Base-by-base conservation (phyloP, 23 tunicate species). In the Trididemnum nubilum region DNA sequence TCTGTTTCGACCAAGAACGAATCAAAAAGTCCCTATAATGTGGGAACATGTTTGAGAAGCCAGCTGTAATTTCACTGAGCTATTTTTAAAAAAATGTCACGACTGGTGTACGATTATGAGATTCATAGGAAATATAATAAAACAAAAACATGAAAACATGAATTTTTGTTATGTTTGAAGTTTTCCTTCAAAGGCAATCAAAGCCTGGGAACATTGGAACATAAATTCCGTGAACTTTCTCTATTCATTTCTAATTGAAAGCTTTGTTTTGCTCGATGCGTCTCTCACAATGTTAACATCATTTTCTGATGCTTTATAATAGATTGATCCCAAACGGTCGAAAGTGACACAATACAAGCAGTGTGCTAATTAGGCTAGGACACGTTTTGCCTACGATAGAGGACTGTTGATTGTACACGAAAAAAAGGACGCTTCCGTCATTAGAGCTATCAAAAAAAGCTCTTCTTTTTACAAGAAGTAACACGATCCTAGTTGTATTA, bases 221-320 rank as follows among this genome's bases (percentile, higher is more conserved):
- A 44, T 44, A 44, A 44, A 9, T 7, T 44, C 54, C 9, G 15
- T 15, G 54, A 44, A 15, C 15, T 7, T 7, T 7, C 15, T 15
- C 15, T 15, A 7, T 44, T 15, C 15, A 44, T 44, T 9, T 44
- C 54, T 15, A 44, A 15, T 44, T 44, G 15, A 44, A 7, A 7
- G 54, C 54, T 15, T 44, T 44, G 54, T 44, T n/a, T n/a, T 44
- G 54, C 15, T 44, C 78, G 31, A 26, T 38, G 65, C 67, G 81
- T 57, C 81, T 24, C 66, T 51, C 66, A 77, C 31, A 67, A 77
- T 77, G 81, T 77, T 77, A 77, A 77, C 81, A 77, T 77, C 66
- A 31, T 52, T 77, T 39, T 30, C 23, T 5, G 31, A 52, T 28
- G 38, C 44, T 29, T 34, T 54, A 77, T 28, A 77, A 77, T 52